Base-by-base conservation (phyloP, 2,888 invertebrate genomes). In the Thecophora atra region DNA sequence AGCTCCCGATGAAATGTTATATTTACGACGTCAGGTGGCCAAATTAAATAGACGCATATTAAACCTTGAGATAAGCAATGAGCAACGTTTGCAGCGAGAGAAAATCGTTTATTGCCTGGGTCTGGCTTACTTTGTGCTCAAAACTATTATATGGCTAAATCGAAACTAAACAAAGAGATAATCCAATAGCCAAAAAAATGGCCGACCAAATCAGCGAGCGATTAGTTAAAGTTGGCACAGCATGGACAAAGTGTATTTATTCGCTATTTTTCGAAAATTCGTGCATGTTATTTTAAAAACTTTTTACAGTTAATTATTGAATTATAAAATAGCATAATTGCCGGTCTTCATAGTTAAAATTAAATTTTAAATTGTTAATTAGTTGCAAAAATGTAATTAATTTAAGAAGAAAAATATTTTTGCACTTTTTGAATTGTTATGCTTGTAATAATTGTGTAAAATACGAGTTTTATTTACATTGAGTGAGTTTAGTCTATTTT, bases 21-120 rank as follows among this genome's bases (percentile, higher is more conserved):
- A 95, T 87, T 89, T 96, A 80, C 90, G 95, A 74, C 89, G 94
- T 65, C 96, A 96, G 87, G 90, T 97, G 81, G 93, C 94, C 26
- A 95, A 96, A 84, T 85, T 97, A 76, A 95, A 95, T 84, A 90
- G 96, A 64, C 91, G 97, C 24, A 92, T 97, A 11, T 91, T 95
- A 88, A 91, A 93, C 7, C 90, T 97, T 76, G 97, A 97, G 87
- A 89, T 95, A 75, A 96, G 96, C 80, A 92, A 93, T 83, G 88
- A 93, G 78, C 93, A 94, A 82, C 89, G 95, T 73, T 91, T 94
- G 80, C 95, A 96, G 83, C 91, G 94, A 78, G 97, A 97, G 82
- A 93, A 96, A 83, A 90, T 96, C 79, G 88, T 95, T 63, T 95
- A 94, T 83, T 93, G 94, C 73, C 87, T 95, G 79, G 94, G 96